These are phyloP conservation scores for Meliscaeva auricollis DNA, from an alignment of 2,888 invertebrate genomes.

Conservation along the genomic window DNA sequence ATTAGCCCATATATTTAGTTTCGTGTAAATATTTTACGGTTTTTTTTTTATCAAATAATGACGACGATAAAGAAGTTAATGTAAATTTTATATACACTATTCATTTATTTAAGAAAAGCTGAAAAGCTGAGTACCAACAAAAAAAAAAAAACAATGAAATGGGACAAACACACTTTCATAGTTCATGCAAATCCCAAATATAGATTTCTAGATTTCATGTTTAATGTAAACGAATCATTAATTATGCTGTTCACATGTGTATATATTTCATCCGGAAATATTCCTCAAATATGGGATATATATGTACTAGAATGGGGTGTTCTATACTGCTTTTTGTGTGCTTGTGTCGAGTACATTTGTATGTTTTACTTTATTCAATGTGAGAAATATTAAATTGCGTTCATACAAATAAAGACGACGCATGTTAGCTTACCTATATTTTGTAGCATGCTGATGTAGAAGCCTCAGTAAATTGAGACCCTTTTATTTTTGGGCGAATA, in stretches of 20 bases:
- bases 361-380: too few relatives aligned
- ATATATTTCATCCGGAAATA: slow-evolving; percentile 58
- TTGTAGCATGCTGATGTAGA: too few relatives aligned
- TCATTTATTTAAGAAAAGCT: slow-evolving; percentile 13
- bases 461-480: background rate
- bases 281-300: background rate
- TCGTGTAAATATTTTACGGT: too few relatives aligned
- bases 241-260: slow-evolving; percentile 72
- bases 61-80: too few relatives aligned
- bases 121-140: slow-evolving; percentile 23
- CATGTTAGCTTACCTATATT: too few relatives aligned
- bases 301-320: slow-evolving; percentile 26
- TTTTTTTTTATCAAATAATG: too few relatives aligned
- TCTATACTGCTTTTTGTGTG: background rate
- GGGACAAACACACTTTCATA: slow-evolving; percentile 31
- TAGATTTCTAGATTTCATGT: slow-evolving; percentile 57
- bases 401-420: too few relatives aligned
- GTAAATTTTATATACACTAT: slow-evolving; percentile 19
- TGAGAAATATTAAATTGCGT: too few relatives aligned
- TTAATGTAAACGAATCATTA: slow-evolving; percentile 71
- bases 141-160: background rate
- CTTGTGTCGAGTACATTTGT: background rate
- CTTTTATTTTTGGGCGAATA: background rate
- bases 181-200: slow-evolving; percentile 55
- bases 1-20: too few relatives aligned